These are phyloP conservation scores for Palythoa caribaeorum DNA, from an alignment of 92 coral and sea anemone genomes.

Conservation along the genomic window DNA sequence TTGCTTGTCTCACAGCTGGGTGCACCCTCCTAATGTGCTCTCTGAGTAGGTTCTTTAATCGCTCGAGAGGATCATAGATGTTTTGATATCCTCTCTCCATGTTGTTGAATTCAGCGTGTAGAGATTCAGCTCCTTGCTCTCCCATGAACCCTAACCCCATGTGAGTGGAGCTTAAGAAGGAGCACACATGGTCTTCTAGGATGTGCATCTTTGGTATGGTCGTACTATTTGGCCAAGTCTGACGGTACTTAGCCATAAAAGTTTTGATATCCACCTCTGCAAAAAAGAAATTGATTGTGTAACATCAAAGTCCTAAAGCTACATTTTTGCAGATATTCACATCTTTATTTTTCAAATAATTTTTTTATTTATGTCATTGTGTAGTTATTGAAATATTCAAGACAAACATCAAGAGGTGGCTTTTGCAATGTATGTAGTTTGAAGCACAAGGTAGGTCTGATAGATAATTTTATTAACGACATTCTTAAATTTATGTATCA, in stretches of 20 bases:
- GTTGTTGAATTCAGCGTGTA: not conserved
- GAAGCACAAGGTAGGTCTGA: conserved; percentile 4
- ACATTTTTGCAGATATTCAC: not conserved
- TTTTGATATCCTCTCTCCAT: not conserved
- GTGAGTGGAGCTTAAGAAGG: not conserved
- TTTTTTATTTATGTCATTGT: conserved; percentile 1
- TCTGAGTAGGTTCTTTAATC: not conserved
- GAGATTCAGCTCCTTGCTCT: conserved; percentile 16
- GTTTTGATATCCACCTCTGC: not conserved
- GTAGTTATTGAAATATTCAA: not conserved
- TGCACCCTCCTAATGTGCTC: conserved; percentile 23
- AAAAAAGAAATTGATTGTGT: not conserved
- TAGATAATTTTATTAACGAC: not conserved
- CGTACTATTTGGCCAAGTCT: not conserved
- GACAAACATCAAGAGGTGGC: not conserved
- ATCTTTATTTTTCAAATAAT: not conserved
- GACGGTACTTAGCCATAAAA: not conserved
- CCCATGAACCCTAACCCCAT: conserved; percentile 21
- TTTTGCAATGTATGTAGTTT: conserved; percentile 2
- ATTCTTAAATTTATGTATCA: not conserved
- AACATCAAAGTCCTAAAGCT: not conserved
- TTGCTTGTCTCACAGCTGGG: not conserved
- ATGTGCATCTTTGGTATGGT: conserved; percentile 8
- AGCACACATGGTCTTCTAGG: not conserved
- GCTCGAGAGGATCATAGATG: conserved; percentile 6